phyloP scores from a whole-genome alignment of 2,888 invertebrate genomes.

The Nemoura dubitans region DNA sequence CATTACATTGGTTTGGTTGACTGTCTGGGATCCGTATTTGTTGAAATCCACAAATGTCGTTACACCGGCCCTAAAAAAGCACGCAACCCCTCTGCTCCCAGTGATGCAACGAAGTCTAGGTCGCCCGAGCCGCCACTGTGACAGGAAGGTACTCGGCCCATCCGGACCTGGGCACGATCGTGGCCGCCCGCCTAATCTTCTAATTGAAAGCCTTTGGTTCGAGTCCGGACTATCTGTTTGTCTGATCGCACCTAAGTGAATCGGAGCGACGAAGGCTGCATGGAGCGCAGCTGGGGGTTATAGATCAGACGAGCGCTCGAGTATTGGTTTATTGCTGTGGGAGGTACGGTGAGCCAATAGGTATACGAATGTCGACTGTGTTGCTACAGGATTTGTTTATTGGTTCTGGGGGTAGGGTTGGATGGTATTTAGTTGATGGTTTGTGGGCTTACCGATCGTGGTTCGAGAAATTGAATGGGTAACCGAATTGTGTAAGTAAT shows the following conservation, averaged over 20 bases:
- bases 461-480: too few species aligned
- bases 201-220: not conserved
- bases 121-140: not conserved
- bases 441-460: too few species aligned
- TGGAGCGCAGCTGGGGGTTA: not conserved
- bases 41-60: too few species aligned
- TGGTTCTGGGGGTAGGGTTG: not conserved
- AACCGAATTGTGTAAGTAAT: too few species aligned
- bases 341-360: not conserved
- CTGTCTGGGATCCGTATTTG: too few species aligned
- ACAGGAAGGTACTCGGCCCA: not conserved
- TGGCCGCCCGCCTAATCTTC: not conserved
- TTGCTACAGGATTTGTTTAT: not conserved
- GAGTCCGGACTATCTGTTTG: not conserved
- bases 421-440: not conserved
- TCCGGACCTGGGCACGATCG: not conserved
- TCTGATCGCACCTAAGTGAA: not conserved
- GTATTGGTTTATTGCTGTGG: not conserved
- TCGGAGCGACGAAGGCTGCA: not conserved
- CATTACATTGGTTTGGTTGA: too few species aligned
- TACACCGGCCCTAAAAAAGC: too few species aligned
- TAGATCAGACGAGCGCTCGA: not conserved
- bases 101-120: too few species aligned
- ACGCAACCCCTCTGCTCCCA: too few species aligned
- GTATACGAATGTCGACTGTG: not conserved